Conservation (phyloP, 1,140 invertebrate species). For the Eciton burchellii region DNA sequence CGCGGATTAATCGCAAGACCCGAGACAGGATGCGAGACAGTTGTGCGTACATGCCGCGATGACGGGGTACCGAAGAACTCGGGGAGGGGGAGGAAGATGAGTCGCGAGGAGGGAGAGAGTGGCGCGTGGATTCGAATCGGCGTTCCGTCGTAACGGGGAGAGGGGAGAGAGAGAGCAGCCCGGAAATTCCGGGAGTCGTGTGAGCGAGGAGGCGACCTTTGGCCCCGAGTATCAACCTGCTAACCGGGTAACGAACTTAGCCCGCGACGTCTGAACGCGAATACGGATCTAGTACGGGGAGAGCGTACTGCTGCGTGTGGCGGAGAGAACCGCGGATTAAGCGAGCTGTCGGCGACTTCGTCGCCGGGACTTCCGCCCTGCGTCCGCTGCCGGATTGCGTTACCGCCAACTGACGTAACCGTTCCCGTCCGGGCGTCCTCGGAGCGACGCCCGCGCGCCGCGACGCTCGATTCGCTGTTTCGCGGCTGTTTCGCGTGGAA, state of each 20-base stretch:
- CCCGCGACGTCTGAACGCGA: conserved; percentile 44
- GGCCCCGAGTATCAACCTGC: conserved; percentile 55
- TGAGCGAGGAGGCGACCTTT: conserved; percentile 37
- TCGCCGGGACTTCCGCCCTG: conserved; percentile 23
- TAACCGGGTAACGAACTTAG: conserved; percentile 59
- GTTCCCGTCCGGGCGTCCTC: conserved; percentile 11
- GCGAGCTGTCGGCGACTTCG: conserved; percentile 7
- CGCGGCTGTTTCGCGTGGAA: too few species aligned
- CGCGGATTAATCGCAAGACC: conserved; percentile 44
- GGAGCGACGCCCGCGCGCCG: too few species aligned
- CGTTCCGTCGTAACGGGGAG: conserved; percentile 16
- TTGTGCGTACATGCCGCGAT: conserved; percentile 14
- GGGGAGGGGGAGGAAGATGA: neutral
- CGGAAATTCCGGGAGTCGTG: conserved; percentile 49
- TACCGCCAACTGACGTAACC: conserved; percentile 40
- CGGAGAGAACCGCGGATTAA: conserved; percentile 28
- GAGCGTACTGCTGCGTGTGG: neutral
- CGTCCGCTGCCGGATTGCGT: conserved; percentile 45
- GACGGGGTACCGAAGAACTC: neutral
- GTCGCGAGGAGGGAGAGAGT: conserved; percentile 31
- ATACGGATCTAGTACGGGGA: too few species aligned
- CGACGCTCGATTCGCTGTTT: too few species aligned
- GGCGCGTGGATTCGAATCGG: conserved; percentile 19
- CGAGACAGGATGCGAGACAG: conserved; percentile 11
- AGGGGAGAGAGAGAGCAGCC: conserved; percentile 36